Evolutionary conservation across 1,140 invertebrate genomes (phyloP).

Genomic region (Trachymyrmex septentrionalis): DNA sequence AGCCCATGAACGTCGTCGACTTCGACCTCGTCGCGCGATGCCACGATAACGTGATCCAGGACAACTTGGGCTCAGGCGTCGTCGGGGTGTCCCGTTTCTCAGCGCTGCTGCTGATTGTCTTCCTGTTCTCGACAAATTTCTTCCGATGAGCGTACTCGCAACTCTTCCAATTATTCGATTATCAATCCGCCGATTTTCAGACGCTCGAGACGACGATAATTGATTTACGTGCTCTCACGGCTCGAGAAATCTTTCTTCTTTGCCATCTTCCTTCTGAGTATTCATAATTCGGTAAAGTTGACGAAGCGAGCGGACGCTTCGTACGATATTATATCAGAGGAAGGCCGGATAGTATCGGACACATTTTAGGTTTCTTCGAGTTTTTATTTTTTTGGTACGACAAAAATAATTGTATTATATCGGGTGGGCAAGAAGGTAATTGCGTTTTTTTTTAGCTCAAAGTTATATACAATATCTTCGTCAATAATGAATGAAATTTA

Average conservation of each 20-base stretch:
- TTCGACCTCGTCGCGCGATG: constrained; percentile 90
- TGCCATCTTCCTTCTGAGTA: background rate
- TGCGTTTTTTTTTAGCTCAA: too few relatives aligned
- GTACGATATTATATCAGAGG: background rate
- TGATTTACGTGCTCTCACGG: background rate
- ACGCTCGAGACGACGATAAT: background rate
- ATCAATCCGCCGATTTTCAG: background rate
- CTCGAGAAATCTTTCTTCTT: background rate
- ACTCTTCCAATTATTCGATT: background rate
- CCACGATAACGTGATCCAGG: constrained; percentile 89
- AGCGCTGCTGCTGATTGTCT: constrained; percentile 44
- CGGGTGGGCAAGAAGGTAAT: too few relatives aligned
- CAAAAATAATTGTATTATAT: too few relatives aligned
- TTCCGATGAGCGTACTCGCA: constrained; percentile 42
- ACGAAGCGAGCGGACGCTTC: background rate
- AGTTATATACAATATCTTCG: too few relatives aligned
- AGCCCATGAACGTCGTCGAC: constrained; percentile 90
- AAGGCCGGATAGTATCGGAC: too few relatives aligned
- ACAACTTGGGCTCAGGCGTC: constrained; percentile 87
- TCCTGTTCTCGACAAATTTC: constrained; percentile 57
- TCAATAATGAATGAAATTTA: too few relatives aligned
- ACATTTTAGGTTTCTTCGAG: too few relatives aligned
- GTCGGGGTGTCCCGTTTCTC: constrained; percentile 41
- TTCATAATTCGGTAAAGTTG: background rate
- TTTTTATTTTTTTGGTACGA: too few relatives aligned